Percentiles rank a stretch among this genome's conserved stretches.
Conservation (phyloP, 2,888 invertebrate genomes). For the Hesperia comma region DNA sequence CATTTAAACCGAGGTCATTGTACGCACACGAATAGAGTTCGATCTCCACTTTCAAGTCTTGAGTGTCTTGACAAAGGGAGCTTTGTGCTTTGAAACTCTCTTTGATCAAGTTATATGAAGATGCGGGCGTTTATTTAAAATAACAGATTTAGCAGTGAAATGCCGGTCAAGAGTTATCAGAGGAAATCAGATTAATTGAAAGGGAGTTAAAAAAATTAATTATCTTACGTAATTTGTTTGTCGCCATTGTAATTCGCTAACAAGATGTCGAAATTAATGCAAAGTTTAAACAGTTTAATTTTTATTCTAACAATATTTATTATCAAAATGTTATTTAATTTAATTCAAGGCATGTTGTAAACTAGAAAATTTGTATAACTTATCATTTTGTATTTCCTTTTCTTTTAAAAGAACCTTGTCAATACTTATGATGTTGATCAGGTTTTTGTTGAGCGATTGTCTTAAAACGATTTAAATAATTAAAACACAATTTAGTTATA, state of each 20-base stretch:
- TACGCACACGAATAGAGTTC: slow-evolving; percentile 10
- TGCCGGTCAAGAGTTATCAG: too few relatives aligned
- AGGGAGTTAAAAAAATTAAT: too few relatives aligned
- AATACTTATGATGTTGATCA: not conserved
- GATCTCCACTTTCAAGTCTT: slow-evolving; percentile 11
- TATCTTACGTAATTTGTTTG: too few relatives aligned
- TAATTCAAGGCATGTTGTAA: too few relatives aligned
- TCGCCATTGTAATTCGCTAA: too few relatives aligned
- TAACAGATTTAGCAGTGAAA: too few relatives aligned
- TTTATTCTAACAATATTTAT: too few relatives aligned
- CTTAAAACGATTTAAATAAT: slow-evolving; percentile 6
- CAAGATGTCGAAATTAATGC: too few relatives aligned
- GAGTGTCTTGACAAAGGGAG: slow-evolving; percentile 16
- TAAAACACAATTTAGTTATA: not conserved
- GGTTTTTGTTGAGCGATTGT: not conserved
- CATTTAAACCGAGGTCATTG: slow-evolving; percentile 17
- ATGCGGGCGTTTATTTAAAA: not conserved
- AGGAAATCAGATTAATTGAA: too few relatives aligned
- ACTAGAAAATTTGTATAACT: not conserved
- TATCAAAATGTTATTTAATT: too few relatives aligned
- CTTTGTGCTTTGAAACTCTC: slow-evolving; percentile 22
- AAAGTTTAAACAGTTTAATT: too few relatives aligned
- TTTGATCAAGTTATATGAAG: slow-evolving; percentile 13
- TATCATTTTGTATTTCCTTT: not conserved
- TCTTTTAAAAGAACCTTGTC: not conserved